Conservation (phyloP, 2,888 invertebrate genomes). For the Tigriopus californicus region DNA sequence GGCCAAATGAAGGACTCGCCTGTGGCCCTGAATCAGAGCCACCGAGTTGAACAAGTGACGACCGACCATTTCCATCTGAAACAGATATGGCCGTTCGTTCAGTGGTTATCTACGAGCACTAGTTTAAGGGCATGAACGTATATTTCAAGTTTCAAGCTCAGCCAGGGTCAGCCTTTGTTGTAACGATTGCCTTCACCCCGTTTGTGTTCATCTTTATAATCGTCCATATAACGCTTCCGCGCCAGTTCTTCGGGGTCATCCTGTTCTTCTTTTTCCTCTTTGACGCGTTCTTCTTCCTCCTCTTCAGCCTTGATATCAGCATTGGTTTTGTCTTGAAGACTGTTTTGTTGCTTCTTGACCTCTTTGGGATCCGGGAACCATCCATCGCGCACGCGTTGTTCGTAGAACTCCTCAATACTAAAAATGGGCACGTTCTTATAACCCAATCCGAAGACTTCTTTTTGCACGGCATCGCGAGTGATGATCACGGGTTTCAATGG, state of each 20-base stretch:
- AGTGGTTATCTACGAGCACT: no score
- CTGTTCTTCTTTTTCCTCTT: slow-evolving; percentile 43
- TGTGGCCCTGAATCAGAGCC: no score
- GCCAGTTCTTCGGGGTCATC: slow-evolving; percentile 51
- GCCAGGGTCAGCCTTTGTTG: slow-evolving; percentile 21
- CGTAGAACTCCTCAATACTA: slow-evolving; percentile 89
- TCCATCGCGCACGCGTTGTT: slow-evolving; percentile 58
- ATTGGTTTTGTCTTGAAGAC: background rate
- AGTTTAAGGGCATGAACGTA: no score
- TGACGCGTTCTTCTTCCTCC: slow-evolving; percentile 37
- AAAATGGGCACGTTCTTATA: slow-evolving; percentile 82
- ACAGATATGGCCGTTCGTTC: no score
- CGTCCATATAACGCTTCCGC: slow-evolving; percentile 52
- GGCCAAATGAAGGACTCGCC: background rate
- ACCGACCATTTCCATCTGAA: no score
- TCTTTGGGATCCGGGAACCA: slow-evolving; percentile 29
- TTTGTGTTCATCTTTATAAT: slow-evolving; percentile 68
- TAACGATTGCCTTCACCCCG: slow-evolving; percentile 66
- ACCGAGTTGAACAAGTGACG: no score
- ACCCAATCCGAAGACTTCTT: slow-evolving; percentile 77
- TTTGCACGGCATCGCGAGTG: slow-evolving; percentile 67
- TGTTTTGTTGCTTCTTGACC: slow-evolving; percentile 6
- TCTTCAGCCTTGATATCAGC: slow-evolving; percentile 26
- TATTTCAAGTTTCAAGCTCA: no score
- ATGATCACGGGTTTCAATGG: slow-evolving; percentile 66